A percentile compares a stretch with the other conserved stretches of the same genome.
Conservation (phyloP, 2,797 vertebrate genomes). For the Alosa sapidissima region DNA sequence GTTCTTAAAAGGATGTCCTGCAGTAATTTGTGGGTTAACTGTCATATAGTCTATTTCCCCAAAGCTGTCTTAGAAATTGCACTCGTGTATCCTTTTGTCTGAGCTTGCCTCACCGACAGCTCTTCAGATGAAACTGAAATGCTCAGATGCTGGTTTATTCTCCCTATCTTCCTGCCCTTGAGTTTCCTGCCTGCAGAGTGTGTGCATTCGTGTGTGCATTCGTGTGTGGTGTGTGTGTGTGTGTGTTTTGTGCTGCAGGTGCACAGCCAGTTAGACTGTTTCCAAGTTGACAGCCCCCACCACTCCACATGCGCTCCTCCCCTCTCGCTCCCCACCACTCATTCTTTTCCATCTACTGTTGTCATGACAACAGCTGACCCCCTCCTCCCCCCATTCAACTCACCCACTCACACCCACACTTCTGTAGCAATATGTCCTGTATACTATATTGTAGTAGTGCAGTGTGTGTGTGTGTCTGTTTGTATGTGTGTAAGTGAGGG, state of each 20-base stretch:
- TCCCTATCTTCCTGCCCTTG: slow-evolving; percentile 67
- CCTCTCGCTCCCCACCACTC: slow-evolving; percentile 61
- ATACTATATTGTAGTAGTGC: slow-evolving; percentile 14
- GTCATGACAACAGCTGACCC: slow-evolving; percentile 75
- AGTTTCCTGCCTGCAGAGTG: slow-evolving; percentile 74
- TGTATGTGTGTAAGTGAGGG: slow-evolving; percentile 47
- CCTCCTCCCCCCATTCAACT: slow-evolving; percentile 55
- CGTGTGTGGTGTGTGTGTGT: neutral
- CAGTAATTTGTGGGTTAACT: slow-evolving; percentile 10
- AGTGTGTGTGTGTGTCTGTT: slow-evolving; percentile 50
- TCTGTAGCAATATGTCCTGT: slow-evolving; percentile 37
- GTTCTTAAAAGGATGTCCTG: neutral
- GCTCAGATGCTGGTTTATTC: slow-evolving; percentile 45
- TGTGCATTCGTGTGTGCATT: slow-evolving; percentile 28
- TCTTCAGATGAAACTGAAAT: slow-evolving; percentile 9
- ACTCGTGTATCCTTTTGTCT: neutral
- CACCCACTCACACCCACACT: slow-evolving; percentile 46
- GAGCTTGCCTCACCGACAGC: neutral
- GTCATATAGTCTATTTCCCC: neutral
- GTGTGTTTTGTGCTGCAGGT: slow-evolving; percentile 66
- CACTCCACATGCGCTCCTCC: slow-evolving; percentile 44
- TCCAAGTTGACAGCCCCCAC: slow-evolving; percentile 68
- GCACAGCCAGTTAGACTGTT: slow-evolving; percentile 70
- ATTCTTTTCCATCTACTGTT: slow-evolving; percentile 71
- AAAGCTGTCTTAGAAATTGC: neutral